phyloP scores from a whole-genome alignment of 2,113 vertebrate genomes.

The Pomatostomus ruficeps region DNA sequence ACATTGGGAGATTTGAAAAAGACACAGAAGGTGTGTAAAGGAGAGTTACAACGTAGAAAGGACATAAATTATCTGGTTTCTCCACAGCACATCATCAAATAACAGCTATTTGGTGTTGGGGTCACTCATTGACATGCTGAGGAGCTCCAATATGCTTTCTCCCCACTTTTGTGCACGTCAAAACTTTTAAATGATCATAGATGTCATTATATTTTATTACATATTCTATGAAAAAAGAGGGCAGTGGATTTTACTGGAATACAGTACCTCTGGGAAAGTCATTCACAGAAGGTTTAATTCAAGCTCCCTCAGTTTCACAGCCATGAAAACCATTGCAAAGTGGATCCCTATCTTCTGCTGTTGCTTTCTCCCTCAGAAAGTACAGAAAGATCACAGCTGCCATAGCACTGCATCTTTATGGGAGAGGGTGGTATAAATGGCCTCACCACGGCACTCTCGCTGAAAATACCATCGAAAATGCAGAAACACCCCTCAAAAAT shows the following conservation, averaged over 20 bases:
- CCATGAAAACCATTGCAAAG: not conserved
- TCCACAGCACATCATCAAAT: not conserved
- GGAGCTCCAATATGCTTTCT: not conserved
- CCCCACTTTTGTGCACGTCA: not conserved
- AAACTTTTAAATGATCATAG: not conserved
- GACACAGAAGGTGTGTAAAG: not conserved
- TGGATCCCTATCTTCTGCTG: not conserved
- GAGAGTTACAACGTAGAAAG: not conserved
- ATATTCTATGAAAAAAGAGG: not conserved
- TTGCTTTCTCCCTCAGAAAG: not conserved
- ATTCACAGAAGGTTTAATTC: not conserved
- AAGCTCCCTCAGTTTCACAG: not conserved
- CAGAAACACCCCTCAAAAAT: not conserved
- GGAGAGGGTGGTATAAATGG: not conserved
- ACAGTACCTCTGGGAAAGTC: not conserved
- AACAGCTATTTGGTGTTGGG: not conserved
- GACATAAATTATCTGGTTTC: not conserved
- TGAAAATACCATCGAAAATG: slow-evolving; percentile 22
- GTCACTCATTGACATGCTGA: not conserved
- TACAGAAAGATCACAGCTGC: not conserved
- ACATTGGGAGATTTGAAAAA: not conserved
- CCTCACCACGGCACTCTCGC: not conserved
- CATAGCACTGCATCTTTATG: not conserved
- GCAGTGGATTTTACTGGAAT: not conserved
- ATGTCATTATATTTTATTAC: not conserved